Evolutionary conservation across 2,113 vertebrate species (phyloP).

Genomic region (Notechis scutatus): DNA sequence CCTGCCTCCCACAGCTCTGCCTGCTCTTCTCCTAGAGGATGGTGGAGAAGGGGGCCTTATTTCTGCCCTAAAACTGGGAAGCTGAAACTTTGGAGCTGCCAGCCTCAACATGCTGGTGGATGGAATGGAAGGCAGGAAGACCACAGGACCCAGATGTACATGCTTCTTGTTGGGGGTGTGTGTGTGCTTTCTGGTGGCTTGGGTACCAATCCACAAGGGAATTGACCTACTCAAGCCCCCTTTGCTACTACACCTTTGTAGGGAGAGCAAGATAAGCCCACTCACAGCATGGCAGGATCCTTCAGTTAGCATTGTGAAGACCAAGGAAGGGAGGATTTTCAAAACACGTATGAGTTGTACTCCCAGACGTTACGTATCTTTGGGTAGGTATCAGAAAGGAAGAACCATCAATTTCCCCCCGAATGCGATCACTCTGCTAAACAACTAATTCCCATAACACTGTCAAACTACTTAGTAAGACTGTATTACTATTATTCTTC

Average conservation of each 20-base stretch:
- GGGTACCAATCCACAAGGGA: not conserved
- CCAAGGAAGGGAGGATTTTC: not conserved
- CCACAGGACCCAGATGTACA: not conserved
- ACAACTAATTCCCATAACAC: too few species aligned
- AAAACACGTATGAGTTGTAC: not conserved
- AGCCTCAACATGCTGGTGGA: not conserved
- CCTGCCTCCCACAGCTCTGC: not conserved
- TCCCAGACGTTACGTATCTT: not conserved
- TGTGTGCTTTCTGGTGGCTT: not conserved
- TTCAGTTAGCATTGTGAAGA: not conserved
- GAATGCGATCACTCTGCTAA: too few species aligned
- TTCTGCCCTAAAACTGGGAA: not conserved
- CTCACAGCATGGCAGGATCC: too few species aligned
- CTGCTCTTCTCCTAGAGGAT: not conserved
- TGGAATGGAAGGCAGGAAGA: not conserved
- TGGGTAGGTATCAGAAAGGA: not conserved
- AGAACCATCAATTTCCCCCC: not conserved
- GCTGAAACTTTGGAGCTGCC: not conserved
- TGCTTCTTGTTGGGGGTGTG: not conserved
- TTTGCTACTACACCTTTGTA: not conserved
- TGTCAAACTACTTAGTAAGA: too few species aligned
- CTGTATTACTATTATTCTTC: too few species aligned
- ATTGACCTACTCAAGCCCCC: not conserved
- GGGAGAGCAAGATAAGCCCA: not conserved
- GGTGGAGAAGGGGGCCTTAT: not conserved